Evolutionary conservation across 1,140 invertebrate species (phyloP).

Genomic region (Aphis gossypii): DNA sequence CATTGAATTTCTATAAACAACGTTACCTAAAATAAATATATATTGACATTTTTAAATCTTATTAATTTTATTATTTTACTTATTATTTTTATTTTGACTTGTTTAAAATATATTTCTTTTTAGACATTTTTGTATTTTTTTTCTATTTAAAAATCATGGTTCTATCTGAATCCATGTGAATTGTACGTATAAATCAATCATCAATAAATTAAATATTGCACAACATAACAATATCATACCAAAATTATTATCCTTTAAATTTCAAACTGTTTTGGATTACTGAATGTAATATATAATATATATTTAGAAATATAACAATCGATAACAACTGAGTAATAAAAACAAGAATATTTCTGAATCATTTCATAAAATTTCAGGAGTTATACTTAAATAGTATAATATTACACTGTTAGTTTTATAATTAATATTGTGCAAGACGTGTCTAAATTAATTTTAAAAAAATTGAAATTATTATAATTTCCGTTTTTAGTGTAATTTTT

Average conservation of each 20-base stretch:
- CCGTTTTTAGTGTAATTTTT: background rate
- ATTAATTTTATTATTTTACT: background rate
- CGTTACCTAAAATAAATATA: background rate
- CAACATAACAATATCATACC: too few relatives aligned
- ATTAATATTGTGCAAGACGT: too few relatives aligned
- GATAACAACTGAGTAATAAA: too few relatives aligned
- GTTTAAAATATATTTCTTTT: background rate
- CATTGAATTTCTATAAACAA: background rate
- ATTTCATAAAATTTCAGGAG: too few relatives aligned
- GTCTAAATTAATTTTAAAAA: background rate
- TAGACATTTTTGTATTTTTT: background rate
- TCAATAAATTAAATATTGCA: background rate
- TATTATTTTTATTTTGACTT: background rate
- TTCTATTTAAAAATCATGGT: background rate
- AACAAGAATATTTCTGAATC: too few relatives aligned
- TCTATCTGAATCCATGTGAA: background rate
- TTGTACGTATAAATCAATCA: background rate
- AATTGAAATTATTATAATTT: background rate
- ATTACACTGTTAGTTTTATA: too few relatives aligned
- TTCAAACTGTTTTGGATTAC: too few relatives aligned
- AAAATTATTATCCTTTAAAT: too few relatives aligned
- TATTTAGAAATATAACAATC: too few relatives aligned
- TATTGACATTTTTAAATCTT: background rate
- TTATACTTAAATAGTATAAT: too few relatives aligned
- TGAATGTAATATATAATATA: too few relatives aligned